Conservation (phyloP, 23 tunicate species). For the Diplosoma virens region DNA sequence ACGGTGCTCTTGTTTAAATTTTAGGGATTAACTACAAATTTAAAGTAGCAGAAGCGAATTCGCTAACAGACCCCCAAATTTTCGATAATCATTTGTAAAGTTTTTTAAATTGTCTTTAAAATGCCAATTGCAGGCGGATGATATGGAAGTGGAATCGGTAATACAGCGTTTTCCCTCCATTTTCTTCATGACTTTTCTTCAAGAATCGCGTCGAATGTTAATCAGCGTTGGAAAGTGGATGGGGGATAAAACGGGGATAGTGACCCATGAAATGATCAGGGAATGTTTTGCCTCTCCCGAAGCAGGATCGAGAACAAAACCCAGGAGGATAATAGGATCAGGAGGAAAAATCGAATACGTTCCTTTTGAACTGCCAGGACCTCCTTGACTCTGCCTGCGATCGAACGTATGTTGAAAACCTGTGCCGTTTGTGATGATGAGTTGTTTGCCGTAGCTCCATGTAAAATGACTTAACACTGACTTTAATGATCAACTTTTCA, state of each 20-base stretch:
- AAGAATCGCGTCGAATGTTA: slow-evolving; percentile 50
- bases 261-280: slow-evolving; percentile 19
- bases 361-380: slow-evolving; percentile 3
- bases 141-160: slow-evolving; percentile 31
- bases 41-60: no score
- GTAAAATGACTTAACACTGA: no score
- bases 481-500: no score
- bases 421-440: no score
- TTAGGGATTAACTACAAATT: no score
- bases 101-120: no score
- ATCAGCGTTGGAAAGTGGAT: slow-evolving; percentile 13
- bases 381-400: neutral
- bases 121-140: slow-evolving; percentile 38
- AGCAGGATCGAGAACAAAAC: neutral
- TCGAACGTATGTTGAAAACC: no score
- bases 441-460: no score
- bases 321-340: neutral
- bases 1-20: no score
- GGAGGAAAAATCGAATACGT: slow-evolving; percentile 39
- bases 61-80: no score
- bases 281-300: neutral
- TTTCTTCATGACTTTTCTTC: slow-evolving; percentile 39
- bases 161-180: slow-evolving; percentile 29
- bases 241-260: neutral
- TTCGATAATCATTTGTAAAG: no score